Evolutionary conservation across 2,888 invertebrate genomes (phyloP).

Genomic region (Euspilapteryx auroguttella): DNA sequence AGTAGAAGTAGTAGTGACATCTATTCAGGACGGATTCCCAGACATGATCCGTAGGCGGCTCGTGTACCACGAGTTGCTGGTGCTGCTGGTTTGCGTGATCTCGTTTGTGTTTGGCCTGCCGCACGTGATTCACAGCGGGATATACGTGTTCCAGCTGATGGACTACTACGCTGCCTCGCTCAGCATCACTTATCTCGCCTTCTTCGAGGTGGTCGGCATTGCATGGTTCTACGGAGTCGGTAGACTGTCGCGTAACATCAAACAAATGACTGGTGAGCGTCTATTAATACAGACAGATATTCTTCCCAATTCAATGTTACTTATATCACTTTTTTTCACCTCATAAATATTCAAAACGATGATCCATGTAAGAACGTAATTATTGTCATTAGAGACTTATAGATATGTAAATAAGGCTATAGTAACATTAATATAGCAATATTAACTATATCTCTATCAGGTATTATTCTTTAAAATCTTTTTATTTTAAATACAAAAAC

Average conservation of each 20-base stretch:
- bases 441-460: too few species aligned
- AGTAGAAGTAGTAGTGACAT: conserved; percentile 92
- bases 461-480: too few species aligned
- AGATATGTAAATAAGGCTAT: too few species aligned
- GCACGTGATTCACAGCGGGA: conserved; percentile 87
- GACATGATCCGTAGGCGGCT: conserved; percentile 81
- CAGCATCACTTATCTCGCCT: conserved; percentile 89
- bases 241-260: conserved; percentile 77
- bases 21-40: conserved; percentile 91
- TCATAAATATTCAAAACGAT: too few species aligned
- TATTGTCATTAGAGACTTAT: too few species aligned
- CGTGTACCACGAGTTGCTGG: conserved; percentile 84
- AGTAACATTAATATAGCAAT: too few species aligned
- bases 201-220: conserved; percentile 90
- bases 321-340: too few species aligned
- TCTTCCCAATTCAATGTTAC: too few species aligned
- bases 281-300: too few species aligned
- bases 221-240: conserved; percentile 91
- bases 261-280: conserved; percentile 86
- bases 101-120: conserved; percentile 86
- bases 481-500: too few species aligned
- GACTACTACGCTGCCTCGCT: conserved; percentile 93
- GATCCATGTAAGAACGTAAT: too few species aligned
- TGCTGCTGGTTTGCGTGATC: conserved; percentile 78
- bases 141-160: conserved; percentile 89